Conservation (phyloP, 2,113 vertebrate species). For the Stegostoma tigrinum region DNA sequence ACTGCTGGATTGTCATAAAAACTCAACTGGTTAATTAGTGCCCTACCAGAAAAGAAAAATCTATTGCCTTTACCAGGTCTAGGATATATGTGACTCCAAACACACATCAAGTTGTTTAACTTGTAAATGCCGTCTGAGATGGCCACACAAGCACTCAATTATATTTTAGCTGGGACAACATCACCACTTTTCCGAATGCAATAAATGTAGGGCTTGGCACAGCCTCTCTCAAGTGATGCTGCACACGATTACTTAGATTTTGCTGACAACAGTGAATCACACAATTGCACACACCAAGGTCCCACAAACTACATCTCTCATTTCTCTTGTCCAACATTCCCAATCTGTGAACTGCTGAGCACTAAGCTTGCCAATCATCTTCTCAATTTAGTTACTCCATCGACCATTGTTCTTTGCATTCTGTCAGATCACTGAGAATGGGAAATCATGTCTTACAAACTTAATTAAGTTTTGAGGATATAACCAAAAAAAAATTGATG, state of each 20-base stretch:
- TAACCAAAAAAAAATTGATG: too few relatives aligned
- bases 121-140: background rate
- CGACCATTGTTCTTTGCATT: background rate
- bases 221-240: background rate
- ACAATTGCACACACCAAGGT: background rate
- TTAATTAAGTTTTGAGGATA: too few relatives aligned
- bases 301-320: background rate
- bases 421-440: too few relatives aligned
- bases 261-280: background rate
- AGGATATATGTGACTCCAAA: background rate
- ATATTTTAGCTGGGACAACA: background rate
- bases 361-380: background rate
- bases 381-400: background rate
- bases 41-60: background rate
- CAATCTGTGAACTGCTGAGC: background rate
- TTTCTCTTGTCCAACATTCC: background rate
- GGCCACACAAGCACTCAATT: background rate
- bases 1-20: background rate
- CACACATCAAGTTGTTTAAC: background rate
- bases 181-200: background rate
- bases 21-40: background rate
- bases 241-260: background rate
- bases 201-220: background rate
- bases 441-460: too few relatives aligned
- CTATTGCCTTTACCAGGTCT: background rate